A percentile compares a stretch with the other conserved stretches of the same genome.
phyloP scores from a whole-genome alignment of 2,888 invertebrate species.

The Pocota personata region DNA sequence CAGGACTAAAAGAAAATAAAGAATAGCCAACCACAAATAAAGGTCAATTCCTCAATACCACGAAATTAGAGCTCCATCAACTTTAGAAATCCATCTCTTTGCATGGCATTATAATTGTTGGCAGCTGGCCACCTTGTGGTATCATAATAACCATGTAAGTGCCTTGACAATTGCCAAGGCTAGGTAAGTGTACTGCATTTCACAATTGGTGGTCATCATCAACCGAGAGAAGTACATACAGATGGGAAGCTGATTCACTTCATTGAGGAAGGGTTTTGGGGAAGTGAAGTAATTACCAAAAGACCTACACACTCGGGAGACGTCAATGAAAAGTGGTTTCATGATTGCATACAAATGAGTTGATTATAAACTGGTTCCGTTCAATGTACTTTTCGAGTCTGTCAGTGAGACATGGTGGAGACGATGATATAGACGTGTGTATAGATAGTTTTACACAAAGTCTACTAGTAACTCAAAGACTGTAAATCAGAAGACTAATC shows the following conservation, averaged over 20 bases:
- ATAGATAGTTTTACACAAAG: not conserved
- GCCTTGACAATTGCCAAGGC: constrained; percentile 40
- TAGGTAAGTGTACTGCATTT: constrained; percentile 21
- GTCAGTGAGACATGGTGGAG: not conserved
- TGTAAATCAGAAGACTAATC: not conserved
- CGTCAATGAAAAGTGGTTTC: constrained; percentile 28
- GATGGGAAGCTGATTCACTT: not conserved
- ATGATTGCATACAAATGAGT: constrained; percentile 46
- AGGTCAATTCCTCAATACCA: not conserved
- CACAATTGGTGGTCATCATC: constrained; percentile 22
- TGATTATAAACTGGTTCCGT: constrained; percentile 42
- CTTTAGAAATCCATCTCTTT: not conserved
- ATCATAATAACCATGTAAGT: constrained; percentile 22
- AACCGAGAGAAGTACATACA: not conserved
- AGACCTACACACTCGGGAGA: constrained; percentile 11
- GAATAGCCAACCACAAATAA: not conserved
- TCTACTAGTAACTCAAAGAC: not conserved
- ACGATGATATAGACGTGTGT: too few relatives aligned
- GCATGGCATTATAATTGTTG: constrained; percentile 16
- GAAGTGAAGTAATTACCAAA: constrained; percentile 9
- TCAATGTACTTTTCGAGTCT: constrained; percentile 1
- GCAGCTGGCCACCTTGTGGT: constrained; percentile 39
- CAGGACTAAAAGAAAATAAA: too few relatives aligned
- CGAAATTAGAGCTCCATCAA: not conserved
- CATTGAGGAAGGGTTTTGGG: not conserved